Base-by-base conservation (phyloP, 2,113 vertebrate species). In the Clarias gariepinus region DNA sequence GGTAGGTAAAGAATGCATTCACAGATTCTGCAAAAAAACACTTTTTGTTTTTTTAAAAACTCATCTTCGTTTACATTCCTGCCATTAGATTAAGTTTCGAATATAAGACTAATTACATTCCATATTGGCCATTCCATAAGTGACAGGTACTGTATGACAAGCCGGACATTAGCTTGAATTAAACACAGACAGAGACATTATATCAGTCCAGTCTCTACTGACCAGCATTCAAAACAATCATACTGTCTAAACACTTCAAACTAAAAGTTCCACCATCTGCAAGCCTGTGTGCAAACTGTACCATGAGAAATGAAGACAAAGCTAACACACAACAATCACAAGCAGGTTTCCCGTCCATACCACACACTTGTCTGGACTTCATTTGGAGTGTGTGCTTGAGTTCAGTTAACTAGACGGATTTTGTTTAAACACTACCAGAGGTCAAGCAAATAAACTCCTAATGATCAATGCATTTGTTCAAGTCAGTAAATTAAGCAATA, bases 361-460 rank as follows among this genome's bases (percentile, higher is more conserved):
- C 71, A 71, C 76, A 87, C 19, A 30, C 18, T 76, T 47, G 53
- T 66, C 73, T 66, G 79, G 60, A n/a, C 33, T 66, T 69, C 18
- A 85, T 89, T 83, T 87, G 74, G 73, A 80, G 53, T 21, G 3
- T 64, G 79, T 33, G 12, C 53, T 74, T 66, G n/a, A 77, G 78
- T 80, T 82, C 61, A 82, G 15, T 74, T 73, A 83, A 80, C 58
- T 58, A 30, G 64, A 81, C 52, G 25, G 77, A 83, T 19, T 52
- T 82, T 53, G 66, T 88, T 90, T 88, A 86, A 83, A 90, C 89
- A 76, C 57, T 60, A 81, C 15, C 85, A 82, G 60, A 84, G 85
- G 88, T 81, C 85, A 89, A 69, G 82, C 73, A 84, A 84, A 89
- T 86, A 89, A 87, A 87, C 85, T 83, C 30, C 57, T 84, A 84